Percentiles rank a stretch among this genome's conserved stretches.
These are phyloP conservation scores for Oryzias dopingdopingensis DNA, from an alignment of 2,797 vertebrate species.

Conservation along the genomic window DNA sequence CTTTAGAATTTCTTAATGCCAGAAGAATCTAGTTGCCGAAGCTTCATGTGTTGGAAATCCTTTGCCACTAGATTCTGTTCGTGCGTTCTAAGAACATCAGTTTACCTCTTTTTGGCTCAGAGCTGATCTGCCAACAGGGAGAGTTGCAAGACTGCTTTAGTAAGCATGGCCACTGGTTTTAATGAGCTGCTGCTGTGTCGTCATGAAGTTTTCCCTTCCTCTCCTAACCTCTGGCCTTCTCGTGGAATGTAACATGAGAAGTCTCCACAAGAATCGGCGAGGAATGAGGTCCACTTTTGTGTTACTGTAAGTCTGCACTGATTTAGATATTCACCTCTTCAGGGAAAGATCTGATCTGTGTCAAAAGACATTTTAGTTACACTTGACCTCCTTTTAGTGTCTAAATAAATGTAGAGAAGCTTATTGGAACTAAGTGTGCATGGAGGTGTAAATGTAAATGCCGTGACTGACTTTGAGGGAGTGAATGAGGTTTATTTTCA, in stretches of 20 bases:
- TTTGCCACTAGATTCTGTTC: conserved; percentile 30
- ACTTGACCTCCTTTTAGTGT: conserved; percentile 23
- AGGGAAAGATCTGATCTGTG: conserved; percentile 34
- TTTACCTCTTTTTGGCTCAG: conserved; percentile 46
- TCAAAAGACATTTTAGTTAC: conserved; percentile 29
- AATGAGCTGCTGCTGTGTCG: conserved; percentile 1
- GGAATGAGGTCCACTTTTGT: conserved; percentile 9
- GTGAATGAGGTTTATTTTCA: neutral
- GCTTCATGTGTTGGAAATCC: conserved; percentile 45
- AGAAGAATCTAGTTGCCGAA: conserved; percentile 20
- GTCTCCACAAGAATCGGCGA: conserved; percentile 1
- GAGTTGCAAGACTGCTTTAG: conserved; percentile 6
- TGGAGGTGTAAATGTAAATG: neutral
- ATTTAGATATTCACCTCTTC: conserved; percentile 23
- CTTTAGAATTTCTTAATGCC: conserved; percentile 27
- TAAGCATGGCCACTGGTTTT: conserved; percentile 6
- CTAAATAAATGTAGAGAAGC: conserved; percentile 18
- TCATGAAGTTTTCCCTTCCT: conserved; percentile 25
- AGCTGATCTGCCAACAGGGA: conserved; percentile 29
- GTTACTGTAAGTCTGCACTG: conserved; percentile 22
- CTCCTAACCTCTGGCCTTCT: conserved; percentile 19
- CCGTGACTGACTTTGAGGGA: neutral
- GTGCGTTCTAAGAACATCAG: conserved; percentile 25
- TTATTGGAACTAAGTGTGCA: neutral
- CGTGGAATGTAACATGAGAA: conserved; percentile 22